These are phyloP conservation scores for Meriones unguiculatus DNA, from an alignment of 2,113 vertebrate genomes.

Conservation along the genomic window DNA sequence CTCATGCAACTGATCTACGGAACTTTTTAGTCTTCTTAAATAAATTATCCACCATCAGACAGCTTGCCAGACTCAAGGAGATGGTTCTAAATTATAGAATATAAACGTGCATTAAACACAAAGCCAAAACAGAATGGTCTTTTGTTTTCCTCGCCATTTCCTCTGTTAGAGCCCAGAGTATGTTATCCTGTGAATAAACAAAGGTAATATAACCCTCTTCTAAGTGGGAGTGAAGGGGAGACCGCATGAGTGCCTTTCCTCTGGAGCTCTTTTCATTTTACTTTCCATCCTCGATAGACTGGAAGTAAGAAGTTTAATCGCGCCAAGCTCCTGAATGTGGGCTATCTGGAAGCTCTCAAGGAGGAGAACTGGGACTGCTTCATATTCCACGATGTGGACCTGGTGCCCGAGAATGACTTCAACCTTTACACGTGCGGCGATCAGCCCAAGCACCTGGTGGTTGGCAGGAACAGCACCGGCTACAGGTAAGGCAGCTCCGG, in stretches of 20 bases:
- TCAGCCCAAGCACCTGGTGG: conserved; percentile 97
- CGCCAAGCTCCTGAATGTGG: conserved; percentile 96
- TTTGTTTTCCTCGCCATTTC: background rate
- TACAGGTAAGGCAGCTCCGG: conserved; percentile 91
- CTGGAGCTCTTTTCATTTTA: background rate
- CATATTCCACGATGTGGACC: conserved; percentile 97
- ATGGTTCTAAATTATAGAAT: background rate
- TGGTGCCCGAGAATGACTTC: conserved; percentile 96
- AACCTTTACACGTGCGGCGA: conserved; percentile 94
- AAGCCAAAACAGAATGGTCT: background rate
- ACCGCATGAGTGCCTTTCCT: background rate
- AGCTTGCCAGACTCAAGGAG: background rate
- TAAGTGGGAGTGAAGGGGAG: background rate
- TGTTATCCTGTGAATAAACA: background rate
- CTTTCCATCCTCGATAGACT: conserved; percentile 85
- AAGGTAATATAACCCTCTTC: background rate
- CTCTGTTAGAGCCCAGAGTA: background rate
- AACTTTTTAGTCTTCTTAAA: conserved; percentile 20
- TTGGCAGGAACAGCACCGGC: conserved; percentile 96
- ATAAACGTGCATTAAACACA: background rate
- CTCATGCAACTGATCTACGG: background rate
- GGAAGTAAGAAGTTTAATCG: conserved; percentile 95
- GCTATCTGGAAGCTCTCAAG: conserved; percentile 96
- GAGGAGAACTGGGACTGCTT: conserved; percentile 96
- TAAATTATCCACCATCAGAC: background rate